Conservation (phyloP, 2,797 vertebrate genomes). For the Mormyrus hasselquistii region DNA sequence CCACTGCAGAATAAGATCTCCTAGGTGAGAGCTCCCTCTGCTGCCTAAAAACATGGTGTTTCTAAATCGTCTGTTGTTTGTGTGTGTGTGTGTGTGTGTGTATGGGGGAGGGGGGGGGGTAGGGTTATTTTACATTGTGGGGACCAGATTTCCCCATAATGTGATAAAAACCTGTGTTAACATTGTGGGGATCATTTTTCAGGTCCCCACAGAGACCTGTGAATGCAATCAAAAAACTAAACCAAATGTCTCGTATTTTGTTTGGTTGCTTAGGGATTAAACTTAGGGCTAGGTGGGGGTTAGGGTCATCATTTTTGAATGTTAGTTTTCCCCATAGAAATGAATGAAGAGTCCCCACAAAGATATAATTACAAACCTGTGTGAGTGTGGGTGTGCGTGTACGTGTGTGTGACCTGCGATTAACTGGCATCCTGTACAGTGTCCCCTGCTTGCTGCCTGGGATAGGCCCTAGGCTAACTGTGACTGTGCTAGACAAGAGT, state of each 20-base stretch:
- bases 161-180: neutral
- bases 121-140: neutral
- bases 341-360: neutral
- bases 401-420: neutral
- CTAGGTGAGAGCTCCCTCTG: neutral
- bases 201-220: no score
- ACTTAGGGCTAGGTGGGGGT: neutral
- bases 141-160: neutral
- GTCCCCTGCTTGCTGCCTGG: neutral
- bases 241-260: no score
- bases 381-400: neutral
- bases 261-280: no score
- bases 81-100: neutral
- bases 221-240: no score
- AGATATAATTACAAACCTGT: no score
- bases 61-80: neutral
- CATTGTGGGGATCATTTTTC: no score
- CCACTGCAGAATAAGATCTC: neutral
- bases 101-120: neutral
- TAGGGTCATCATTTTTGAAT: neutral
- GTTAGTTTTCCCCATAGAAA: neutral
- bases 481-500: neutral
- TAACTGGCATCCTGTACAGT: neutral
- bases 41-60: neutral
- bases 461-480: neutral